Conservation (phyloP, 2,888 invertebrate species). For the Synanthedon vespiformis region DNA sequence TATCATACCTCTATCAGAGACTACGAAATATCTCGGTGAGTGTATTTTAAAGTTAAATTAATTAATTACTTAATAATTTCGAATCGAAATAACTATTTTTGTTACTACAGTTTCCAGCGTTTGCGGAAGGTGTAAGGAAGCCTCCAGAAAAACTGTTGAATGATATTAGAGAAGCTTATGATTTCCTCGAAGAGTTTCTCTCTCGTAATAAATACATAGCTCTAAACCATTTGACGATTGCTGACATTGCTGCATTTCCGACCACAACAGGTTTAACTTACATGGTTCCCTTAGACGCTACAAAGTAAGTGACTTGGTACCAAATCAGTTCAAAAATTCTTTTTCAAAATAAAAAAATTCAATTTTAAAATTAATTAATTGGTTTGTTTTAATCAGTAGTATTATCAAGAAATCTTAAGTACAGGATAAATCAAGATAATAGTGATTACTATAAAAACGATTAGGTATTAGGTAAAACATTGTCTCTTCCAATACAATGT, state of each 20-base stretch:
- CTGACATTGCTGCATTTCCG: constrained; percentile 57
- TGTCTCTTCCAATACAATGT: too few species aligned
- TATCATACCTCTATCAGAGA: constrained; percentile 50
- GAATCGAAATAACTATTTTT: not conserved
- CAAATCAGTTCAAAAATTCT: too few species aligned
- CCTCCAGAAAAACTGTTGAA: constrained; percentile 34
- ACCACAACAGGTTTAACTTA: constrained; percentile 26
- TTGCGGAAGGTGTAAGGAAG: constrained; percentile 30
- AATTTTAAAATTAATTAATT: too few species aligned
- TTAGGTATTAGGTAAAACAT: too few species aligned
- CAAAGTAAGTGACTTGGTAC: constrained; percentile 14
- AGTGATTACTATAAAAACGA: too few species aligned
- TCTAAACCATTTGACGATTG: constrained; percentile 60
- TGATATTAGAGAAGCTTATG: constrained; percentile 49
- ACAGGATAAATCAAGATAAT: too few species aligned
- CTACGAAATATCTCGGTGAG: constrained; percentile 52
- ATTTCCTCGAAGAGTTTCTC: constrained; percentile 55
- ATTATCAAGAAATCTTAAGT: too few species aligned
- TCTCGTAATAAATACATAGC: constrained; percentile 56
- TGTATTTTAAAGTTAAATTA: constrained; percentile 5
- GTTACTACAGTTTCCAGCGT: constrained; percentile 24
- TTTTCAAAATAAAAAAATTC: too few species aligned
- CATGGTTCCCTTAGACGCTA: constrained; percentile 26
- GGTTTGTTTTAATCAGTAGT: too few species aligned
- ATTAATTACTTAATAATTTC: not conserved